phyloP scores from a whole-genome alignment of 2,113 vertebrate genomes.

The Chloroceryle aenea region DNA sequence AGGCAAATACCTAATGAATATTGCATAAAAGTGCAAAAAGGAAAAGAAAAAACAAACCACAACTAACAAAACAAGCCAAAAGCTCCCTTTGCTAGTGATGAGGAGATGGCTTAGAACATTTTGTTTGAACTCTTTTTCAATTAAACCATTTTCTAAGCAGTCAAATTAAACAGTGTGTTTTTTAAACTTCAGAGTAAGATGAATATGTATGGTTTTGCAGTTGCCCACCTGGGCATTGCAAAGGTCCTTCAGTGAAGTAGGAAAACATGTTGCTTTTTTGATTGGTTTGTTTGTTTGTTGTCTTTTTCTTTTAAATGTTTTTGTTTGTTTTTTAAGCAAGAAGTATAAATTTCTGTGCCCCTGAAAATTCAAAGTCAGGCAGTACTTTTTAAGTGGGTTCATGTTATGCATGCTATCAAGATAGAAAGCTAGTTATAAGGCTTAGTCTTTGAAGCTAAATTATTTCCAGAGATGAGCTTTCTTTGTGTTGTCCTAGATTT shows the following conservation, averaged over 20 bases:
- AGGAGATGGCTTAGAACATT: not conserved
- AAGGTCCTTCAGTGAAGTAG: slow-evolving; percentile 16
- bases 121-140: not conserved
- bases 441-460: not conserved
- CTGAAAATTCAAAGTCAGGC: not conserved
- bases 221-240: not conserved
- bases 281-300: not conserved
- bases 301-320: too few species aligned
- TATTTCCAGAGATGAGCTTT: not conserved
- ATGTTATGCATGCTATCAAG: not conserved
- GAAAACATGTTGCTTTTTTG: not conserved
- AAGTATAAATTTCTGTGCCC: not conserved
- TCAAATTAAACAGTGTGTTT: not conserved
- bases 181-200: slow-evolving; percentile 40
- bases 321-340: not conserved
- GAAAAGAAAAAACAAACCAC: not conserved
- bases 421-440: not conserved
- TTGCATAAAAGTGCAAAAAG: not conserved
- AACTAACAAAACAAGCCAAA: not conserved
- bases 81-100: not conserved
- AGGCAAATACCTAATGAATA: not conserved
- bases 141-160: not conserved
- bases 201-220: not conserved
- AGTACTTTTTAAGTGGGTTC: not conserved
- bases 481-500: not conserved